Base-by-base conservation (phyloP, 37 sponge, comb jelly and placozoan genomes). In the Diacarnus erythraeanus region DNA sequence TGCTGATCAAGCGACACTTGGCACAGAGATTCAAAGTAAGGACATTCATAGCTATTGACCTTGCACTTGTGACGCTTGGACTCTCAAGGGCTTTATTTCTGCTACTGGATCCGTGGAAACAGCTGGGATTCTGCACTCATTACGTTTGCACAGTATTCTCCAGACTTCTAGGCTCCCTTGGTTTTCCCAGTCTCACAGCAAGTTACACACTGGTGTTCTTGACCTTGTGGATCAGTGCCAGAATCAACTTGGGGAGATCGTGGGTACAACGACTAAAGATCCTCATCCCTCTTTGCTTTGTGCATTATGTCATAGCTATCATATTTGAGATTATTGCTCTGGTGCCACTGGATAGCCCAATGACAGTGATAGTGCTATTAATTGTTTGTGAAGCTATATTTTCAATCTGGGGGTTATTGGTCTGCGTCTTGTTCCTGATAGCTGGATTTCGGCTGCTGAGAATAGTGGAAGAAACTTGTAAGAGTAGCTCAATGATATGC, bases 171-270 rank as follows among this genome's bases (percentile, higher is more conserved):
- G 63, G 25, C 30, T 66, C 86, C 1, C 74, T 90, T 3, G 82
- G 59, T 15, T 90, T 86, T 39, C 91, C 91, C 33, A 83, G 87
- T 51, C 69, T 90, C 21, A 90, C 86, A 59, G 86, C 87, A 18
- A 81, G 81, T 72, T 90, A 86, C 75, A 82, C 87, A 0, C 75
- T 90, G 20, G 83, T 90, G 35, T 86, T 90, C 47, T 57, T 90
- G 26, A 82, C 91, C 0, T 74, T 90, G 6, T 84, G 84, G 84
- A 54, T 67, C 25, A 85, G 86, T 72, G 74, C 74, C 0, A 80
- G 78, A 65, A 77, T 90, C 1, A 35, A 75, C n/a, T 25, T 82
- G 12, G 91, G 84, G 17, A 42, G 42, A 27, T 31, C 78, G 1
- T 80, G 80, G 42, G 2, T 84, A 0, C 90, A 89, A 68, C n/a